Percentiles rank a stretch among this genome's conserved stretches.
phyloP scores from a whole-genome alignment of 2,888 invertebrate species.

The Habrosyne pyritoides region DNA sequence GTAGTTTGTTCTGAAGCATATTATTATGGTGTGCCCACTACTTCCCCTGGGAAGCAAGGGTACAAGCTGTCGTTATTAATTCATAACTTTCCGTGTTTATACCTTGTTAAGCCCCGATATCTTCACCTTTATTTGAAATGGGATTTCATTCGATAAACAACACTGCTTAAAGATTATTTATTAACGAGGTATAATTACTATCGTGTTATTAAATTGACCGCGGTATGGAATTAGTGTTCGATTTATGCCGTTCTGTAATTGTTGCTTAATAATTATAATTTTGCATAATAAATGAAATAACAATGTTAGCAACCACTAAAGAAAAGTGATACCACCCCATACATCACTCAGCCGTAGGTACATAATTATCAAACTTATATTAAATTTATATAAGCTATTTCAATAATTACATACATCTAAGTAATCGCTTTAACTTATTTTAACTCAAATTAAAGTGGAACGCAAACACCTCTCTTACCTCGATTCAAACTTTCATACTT shows the following conservation, averaged over 20 bases:
- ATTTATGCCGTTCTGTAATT: not conserved
- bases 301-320: not conserved
- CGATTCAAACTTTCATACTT: conserved; percentile 74
- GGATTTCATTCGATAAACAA: conserved; percentile 20
- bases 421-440: conserved; percentile 66
- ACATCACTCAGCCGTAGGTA: not conserved
- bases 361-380: conserved; percentile 8
- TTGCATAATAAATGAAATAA: not conserved
- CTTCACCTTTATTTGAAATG: conserved; percentile 48
- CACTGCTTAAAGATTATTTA: not conserved
- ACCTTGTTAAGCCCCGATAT: conserved; percentile 54
- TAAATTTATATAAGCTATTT: conserved; percentile 28
- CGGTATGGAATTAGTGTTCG: not conserved
- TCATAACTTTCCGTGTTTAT: conserved; percentile 64
- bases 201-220: not conserved
- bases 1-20: conserved; percentile 76
- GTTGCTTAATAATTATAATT: not conserved
- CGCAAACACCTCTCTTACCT: conserved; percentile 69
- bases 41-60: conserved; percentile 64
- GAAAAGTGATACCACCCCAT: too few species aligned
- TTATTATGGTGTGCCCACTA: conserved; percentile 67
- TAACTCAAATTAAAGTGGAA: conserved; percentile 71
- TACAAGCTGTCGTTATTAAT: conserved; percentile 67
- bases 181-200: not conserved
- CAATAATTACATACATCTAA: conserved; percentile 36